Conservation (phyloP, 2,888 invertebrate genomes). For the Cephus rjabovi region DNA sequence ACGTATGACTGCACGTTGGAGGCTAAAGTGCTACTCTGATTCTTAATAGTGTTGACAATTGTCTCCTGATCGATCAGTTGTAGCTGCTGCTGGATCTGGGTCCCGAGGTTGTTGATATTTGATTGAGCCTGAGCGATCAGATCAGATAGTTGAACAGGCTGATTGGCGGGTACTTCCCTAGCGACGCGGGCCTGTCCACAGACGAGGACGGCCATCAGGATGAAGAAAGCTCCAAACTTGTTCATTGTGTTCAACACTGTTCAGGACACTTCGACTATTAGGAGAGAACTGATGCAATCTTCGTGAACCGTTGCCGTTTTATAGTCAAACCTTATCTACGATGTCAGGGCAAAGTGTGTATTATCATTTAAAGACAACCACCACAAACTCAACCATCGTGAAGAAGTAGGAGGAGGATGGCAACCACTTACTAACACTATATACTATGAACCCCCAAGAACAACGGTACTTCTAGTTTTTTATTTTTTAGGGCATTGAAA, state of each 20-base stretch:
- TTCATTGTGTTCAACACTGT: conserved; percentile 9
- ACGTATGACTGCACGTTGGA: conserved; percentile 48
- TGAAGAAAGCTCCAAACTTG: conserved; percentile 23
- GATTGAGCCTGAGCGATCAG: conserved; percentile 48
- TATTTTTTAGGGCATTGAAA: background rate
- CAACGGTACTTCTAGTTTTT: background rate
- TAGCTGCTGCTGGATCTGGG: conserved; percentile 48
- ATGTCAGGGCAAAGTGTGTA: conserved; percentile 47
- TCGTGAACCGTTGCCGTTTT: conserved; percentile 35
- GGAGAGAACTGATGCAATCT: conserved; percentile 45
- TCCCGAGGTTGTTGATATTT: conserved; percentile 45
- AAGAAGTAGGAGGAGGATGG: background rate
- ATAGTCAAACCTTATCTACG: conserved; percentile 54
- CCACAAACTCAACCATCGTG: background rate
- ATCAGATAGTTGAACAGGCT: conserved; percentile 37
- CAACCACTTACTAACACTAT: background rate
- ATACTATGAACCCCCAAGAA: background rate
- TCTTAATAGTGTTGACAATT: conserved; percentile 45
- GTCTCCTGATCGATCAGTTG: conserved; percentile 50
- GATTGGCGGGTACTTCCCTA: conserved; percentile 15
- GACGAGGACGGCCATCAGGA: conserved; percentile 28
- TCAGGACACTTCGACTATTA: conserved; percentile 18
- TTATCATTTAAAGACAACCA: conserved; percentile 33
- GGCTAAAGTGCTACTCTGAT: conserved; percentile 46
- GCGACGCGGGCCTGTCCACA: conserved; percentile 24